These are phyloP conservation scores for Zygaena filipendulae DNA, from an alignment of 2,888 invertebrate species.

Conservation along the genomic window DNA sequence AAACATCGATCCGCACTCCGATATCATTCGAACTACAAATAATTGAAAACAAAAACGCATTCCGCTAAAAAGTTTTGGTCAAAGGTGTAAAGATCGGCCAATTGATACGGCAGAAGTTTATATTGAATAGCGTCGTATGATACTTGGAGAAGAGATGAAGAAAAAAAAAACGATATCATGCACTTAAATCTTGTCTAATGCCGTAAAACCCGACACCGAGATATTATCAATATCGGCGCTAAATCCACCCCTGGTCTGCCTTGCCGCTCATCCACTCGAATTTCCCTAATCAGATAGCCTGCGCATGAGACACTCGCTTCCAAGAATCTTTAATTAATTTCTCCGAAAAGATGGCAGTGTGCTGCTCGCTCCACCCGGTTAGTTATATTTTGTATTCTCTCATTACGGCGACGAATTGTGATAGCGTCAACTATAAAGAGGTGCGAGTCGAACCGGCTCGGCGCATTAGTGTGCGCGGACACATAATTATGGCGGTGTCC, in stretches of 20 bases:
- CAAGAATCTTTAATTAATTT: slow-evolving; percentile 52
- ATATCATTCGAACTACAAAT: too few relatives aligned
- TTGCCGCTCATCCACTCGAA: slow-evolving; percentile 10
- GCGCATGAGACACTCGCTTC: slow-evolving; percentile 41
- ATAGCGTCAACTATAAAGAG: slow-evolving; percentile 30
- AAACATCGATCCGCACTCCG: too few relatives aligned
- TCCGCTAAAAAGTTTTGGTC: too few relatives aligned
- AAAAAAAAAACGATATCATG: background rate
- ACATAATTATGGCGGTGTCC: slow-evolving; percentile 21
- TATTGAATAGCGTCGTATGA: too few relatives aligned
- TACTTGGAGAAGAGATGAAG: too few relatives aligned
- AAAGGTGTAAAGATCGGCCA: too few relatives aligned
- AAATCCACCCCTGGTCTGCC: slow-evolving; percentile 1
- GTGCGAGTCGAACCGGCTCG: slow-evolving; percentile 42
- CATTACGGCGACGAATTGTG: slow-evolving; percentile 35
- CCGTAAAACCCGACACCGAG: slow-evolving; percentile 25
- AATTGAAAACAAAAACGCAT: too few relatives aligned
- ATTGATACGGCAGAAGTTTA: too few relatives aligned
- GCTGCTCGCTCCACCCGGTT: slow-evolving; percentile 31
- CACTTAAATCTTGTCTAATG: slow-evolving; percentile 5
- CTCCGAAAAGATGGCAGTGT: slow-evolving; percentile 40
- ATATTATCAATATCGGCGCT: slow-evolving; percentile 2
- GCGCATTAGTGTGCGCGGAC: slow-evolving; percentile 23
- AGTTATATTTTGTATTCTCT: slow-evolving; percentile 37
- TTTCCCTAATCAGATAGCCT: slow-evolving; percentile 37